Base-by-base conservation (phyloP, 2,888 invertebrate genomes). In the Lysandra bellargus region DNA sequence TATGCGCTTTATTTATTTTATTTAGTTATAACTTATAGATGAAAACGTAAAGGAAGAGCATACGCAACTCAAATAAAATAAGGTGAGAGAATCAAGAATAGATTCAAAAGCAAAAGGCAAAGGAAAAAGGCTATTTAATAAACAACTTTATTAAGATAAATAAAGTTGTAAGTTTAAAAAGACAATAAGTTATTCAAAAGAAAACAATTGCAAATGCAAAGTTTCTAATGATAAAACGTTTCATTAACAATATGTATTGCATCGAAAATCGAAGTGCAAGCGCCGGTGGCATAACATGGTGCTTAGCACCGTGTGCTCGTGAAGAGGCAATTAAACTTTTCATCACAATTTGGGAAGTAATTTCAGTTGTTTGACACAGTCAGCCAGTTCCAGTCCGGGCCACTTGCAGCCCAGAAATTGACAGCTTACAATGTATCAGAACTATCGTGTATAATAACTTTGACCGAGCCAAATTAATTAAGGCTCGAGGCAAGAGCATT, bases 271-370 rank as follows among this genome's bases (percentile, higher is more conserved):
- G 23, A n/a, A 23, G 78, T 78, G 44, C 44, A 49, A 33, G 69
- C 53, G 57, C 12, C 81, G 84, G 85, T 83, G 82, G 88, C 89
- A 86, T 85, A 85, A 86, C 84, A 88, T 69, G 33, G 14, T 69
- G 33, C 33, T 69, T 14, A 84, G 83, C 86, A 89, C 91, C 90
- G 90, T 89, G 91, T 91, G 91, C 90, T 89, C 90, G 87, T 88
- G 90, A 91, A 88, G 86, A 92, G 91, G 90, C 92, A 93, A 94
- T 94, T 93, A 93, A 94, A 94, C 92, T 94, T 94, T 92, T 91
- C 91, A 91, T 90, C 90, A 87, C 87, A 91, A 92, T 91, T 91
- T 83, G 84, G 88, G 87, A 93, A 94, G 92, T 92, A 94, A 94
- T 93, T 94, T 88, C 90, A 87, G 87, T 87, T 91, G 92, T 93